Evolutionary conservation across 2,113 vertebrate genomes (phyloP).

Genomic region (Poeciliopsis prolifica): DNA sequence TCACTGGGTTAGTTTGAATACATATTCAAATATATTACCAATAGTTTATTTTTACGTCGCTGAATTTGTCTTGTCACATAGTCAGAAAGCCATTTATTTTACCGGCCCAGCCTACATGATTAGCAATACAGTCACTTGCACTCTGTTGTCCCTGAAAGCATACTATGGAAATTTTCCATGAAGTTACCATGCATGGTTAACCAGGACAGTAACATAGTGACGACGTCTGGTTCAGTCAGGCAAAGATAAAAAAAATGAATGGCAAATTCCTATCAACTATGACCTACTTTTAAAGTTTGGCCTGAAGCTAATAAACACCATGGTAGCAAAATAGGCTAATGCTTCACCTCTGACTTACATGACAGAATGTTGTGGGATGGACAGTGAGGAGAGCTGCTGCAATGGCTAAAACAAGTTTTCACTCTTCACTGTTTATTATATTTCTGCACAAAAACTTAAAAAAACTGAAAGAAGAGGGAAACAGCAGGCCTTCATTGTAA

Average conservation of each 20-base stretch:
- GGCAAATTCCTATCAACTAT: constrained; percentile 65
- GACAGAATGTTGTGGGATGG: constrained; percentile 30
- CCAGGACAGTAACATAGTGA: constrained; percentile 19
- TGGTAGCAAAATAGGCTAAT: constrained; percentile 72
- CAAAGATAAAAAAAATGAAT: constrained; percentile 25
- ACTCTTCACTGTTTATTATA: constrained; percentile 7
- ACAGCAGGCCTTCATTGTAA: background rate
- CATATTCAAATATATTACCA: background rate
- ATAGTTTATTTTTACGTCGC: background rate
- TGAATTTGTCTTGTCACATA: constrained; percentile 3
- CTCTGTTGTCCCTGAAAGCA: constrained; percentile 1
- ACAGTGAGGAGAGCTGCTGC: constrained; percentile 17
- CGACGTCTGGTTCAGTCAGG: constrained; percentile 20
- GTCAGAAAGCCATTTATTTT: constrained; percentile 36
- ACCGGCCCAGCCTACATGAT: constrained; percentile 3
- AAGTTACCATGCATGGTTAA: constrained; percentile 14
- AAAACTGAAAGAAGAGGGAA: background rate
- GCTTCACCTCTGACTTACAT: constrained; percentile 58
- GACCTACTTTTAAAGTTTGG: constrained; percentile 67
- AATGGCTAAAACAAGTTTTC: constrained; percentile 27
- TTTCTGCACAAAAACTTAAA: constrained; percentile 27
- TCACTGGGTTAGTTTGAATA: background rate
- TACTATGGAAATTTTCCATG: constrained; percentile 8
- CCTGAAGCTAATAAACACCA: constrained; percentile 57
- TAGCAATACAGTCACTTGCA: constrained; percentile 14